Evolutionary conservation across 2,113 vertebrate species (phyloP).

Genomic region (Cryptomyrus ogoouensis): DNA sequence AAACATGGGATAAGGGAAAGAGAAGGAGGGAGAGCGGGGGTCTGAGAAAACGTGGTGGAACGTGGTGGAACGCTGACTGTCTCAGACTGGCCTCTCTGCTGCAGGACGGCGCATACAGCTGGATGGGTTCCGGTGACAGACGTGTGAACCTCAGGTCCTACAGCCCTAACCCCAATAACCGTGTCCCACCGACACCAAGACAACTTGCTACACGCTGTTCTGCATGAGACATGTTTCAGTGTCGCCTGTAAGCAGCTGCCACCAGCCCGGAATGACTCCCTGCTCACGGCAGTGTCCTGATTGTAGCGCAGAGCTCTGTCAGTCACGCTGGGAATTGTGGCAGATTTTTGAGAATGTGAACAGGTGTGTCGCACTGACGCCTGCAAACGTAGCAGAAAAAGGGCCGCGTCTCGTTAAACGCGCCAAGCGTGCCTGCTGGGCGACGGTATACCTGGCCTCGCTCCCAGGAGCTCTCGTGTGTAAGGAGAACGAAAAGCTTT

Average conservation of each 20-base stretch:
- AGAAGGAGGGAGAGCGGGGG: slow-evolving; percentile 59
- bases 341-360: background rate
- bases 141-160: too few species aligned
- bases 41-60: background rate
- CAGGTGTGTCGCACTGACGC: background rate
- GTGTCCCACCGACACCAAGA: background rate
- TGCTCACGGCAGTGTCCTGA: background rate
- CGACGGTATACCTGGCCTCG: background rate
- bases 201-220: background rate
- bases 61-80: too few species aligned
- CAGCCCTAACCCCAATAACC: background rate
- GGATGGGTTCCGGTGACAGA: background rate
- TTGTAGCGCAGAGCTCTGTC: background rate
- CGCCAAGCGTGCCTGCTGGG: background rate
- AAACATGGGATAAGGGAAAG: slow-evolving; percentile 26
- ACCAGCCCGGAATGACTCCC: background rate
- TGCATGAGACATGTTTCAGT: background rate
- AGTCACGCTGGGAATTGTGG: background rate
- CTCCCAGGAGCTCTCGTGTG: background rate
- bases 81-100: background rate
- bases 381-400: background rate
- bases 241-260: background rate
- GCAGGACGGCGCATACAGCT: too few species aligned
- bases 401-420: background rate
- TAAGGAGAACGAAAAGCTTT: background rate